phyloP scores from a whole-genome alignment of 2,113 vertebrate genomes.

The Epinephelus cyanopodus region DNA sequence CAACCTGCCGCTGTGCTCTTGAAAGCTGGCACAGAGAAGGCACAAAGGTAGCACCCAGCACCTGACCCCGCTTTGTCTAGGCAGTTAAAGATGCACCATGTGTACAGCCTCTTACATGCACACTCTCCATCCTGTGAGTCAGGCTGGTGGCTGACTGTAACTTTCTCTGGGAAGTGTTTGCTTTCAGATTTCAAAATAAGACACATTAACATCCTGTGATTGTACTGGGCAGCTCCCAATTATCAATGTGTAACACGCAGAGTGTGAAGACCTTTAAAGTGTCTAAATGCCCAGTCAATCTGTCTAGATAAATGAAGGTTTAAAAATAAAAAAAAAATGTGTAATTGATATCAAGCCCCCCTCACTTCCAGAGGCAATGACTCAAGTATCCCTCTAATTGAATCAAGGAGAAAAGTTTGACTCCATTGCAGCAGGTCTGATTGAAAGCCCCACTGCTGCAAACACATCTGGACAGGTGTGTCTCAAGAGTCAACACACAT shows the following conservation, averaged over 20 bases:
- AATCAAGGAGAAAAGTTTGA: slow-evolving; percentile 47
- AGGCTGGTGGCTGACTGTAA: no score
- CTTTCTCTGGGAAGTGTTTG: not conserved
- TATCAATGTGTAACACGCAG: not conserved
- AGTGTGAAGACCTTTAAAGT: not conserved
- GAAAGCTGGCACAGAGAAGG: no score
- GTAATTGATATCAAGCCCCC: slow-evolving; percentile 1
- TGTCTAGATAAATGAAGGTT: not conserved
- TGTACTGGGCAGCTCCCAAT: no score
- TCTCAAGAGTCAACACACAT: slow-evolving; percentile 53
- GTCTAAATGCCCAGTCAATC: not conserved
- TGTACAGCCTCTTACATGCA: no score
- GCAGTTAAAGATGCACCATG: no score
- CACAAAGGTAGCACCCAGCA: no score
- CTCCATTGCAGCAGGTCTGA: slow-evolving; percentile 26
- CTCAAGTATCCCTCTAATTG: not conserved
- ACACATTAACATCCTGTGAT: no score
- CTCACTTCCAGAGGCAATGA: not conserved
- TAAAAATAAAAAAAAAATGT: not conserved
- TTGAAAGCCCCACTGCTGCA: slow-evolving; percentile 34
- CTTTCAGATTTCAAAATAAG: not conserved
- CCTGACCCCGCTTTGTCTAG: no score
- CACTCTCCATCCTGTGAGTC: no score
- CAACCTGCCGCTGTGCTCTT: no score
- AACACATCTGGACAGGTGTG: slow-evolving; percentile 67